Evolutionary conservation across 2,797 vertebrate genomes (phyloP), one percentile per base, ranked within the genome.

Genomic region (Lateolabrax maculatus): DNA sequence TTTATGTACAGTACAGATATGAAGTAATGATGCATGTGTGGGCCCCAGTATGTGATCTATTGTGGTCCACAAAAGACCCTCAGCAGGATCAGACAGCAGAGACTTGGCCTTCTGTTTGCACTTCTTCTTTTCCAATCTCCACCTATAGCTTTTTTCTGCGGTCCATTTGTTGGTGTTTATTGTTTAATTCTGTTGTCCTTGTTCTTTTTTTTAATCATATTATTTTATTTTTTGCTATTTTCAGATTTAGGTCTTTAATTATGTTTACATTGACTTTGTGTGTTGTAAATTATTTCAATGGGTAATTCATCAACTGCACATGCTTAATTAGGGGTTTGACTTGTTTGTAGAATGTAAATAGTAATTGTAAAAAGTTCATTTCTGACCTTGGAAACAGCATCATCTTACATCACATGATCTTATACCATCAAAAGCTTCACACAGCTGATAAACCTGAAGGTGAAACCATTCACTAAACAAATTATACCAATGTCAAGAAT

Each of bases 21-120:
- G 58, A 71, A 31, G 67, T 83, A 87, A 83, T 81, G 80, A 83
- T 67, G 2, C 58, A 46, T 23, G 16, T 63, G 75, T 37, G n/a
- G 23, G 34, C 34, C 57, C 39, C 18, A 25, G 44, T 69, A 67
- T 67, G 60, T 64, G 68, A 46, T 84, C 70, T 63, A 43, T 62
- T 46, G 39, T 60, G 76, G 56, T 68, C 53, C 1, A 78, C 41
- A 63, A 63, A 66, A 63, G 56, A 71, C 25, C 49, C 68, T 67
- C 61, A 82, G 58, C 70, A 75, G 58, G 60, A 81, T 80, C 65
- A 53, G 19, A 76, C 63, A 27, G 29, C 9, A 4, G 34, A 74
- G 19, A 67, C 15, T 23, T 6, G 0, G 8, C 4, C 31, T 9
- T 39, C 36, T 52, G 29, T 68, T 39, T 29, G 19, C 23, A 23